These are phyloP conservation scores for Papilio elwesi DNA, from an alignment of 2,888 invertebrate genomes.

Conservation along the genomic window DNA sequence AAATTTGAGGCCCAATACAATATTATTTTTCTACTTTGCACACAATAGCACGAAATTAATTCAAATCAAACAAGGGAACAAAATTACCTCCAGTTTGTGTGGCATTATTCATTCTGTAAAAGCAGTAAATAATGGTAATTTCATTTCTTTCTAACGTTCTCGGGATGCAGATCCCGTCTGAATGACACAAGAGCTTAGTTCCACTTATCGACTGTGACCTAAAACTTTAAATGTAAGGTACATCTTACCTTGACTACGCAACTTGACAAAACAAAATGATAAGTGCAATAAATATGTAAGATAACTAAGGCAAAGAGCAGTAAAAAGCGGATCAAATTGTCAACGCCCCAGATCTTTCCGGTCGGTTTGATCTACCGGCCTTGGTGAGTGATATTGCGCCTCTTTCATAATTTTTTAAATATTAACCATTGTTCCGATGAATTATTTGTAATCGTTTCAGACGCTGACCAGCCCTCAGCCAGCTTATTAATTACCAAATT, in stretches of 20 bases:
- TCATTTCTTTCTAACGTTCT: too few relatives aligned
- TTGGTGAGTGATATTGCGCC: slow-evolving; percentile 2
- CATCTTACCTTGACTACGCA: not conserved
- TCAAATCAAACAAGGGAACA: too few relatives aligned
- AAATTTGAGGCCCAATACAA: too few relatives aligned
- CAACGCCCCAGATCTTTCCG: slow-evolving; percentile 5
- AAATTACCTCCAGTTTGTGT: too few relatives aligned
- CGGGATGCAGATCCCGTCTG: too few relatives aligned
- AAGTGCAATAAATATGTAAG: not conserved
- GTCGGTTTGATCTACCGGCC: slow-evolving; percentile 1
- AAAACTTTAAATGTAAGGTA: too few relatives aligned
- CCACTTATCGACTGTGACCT: too few relatives aligned
- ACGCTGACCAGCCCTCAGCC: not conserved
- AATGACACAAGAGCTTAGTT: too few relatives aligned
- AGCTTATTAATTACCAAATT: not conserved
- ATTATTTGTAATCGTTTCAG: not conserved
- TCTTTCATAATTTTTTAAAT: not conserved
- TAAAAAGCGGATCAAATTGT: slow-evolving; percentile 12
- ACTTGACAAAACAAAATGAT: not conserved
- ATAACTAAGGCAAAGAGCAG: not conserved
- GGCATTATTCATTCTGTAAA: too few relatives aligned
- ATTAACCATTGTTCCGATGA: not conserved
- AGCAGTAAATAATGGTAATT: too few relatives aligned
- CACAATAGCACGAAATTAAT: too few relatives aligned
- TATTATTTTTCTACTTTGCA: too few relatives aligned